A percentile compares a stretch with the other conserved stretches of the same genome.
Evolutionary conservation across 2,113 vertebrate species (phyloP).

Genomic region (Spermophilus dauricus): DNA sequence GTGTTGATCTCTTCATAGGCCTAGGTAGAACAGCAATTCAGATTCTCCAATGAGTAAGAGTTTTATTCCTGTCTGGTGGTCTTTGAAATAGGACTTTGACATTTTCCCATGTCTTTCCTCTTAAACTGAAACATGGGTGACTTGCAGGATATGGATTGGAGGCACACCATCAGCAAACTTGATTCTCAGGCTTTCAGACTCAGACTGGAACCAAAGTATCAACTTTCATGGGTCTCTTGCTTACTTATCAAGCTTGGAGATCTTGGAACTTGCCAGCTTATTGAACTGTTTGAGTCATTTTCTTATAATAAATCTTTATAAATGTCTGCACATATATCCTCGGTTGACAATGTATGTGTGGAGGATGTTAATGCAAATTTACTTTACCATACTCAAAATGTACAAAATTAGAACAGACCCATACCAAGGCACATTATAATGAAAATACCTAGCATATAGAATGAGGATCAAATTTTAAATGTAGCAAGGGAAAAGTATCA

Average conservation of each 20-base stretch:
- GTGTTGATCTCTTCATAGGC: fast-evolving
- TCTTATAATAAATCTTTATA: neutral
- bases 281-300: neutral
- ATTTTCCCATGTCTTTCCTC: neutral
- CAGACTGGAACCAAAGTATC: neutral
- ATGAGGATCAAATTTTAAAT: too few relatives aligned
- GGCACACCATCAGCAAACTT: neutral
- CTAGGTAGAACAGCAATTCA: neutral
- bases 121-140: neutral
- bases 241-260: neutral
- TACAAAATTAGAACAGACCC: too few relatives aligned
- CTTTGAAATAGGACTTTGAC: neutral
- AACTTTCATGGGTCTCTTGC: neutral
- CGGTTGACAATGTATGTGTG: neutral
- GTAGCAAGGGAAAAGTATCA: too few relatives aligned
- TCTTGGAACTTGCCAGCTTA: neutral
- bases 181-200: neutral
- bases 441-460: too few relatives aligned
- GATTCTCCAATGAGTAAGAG: neutral
- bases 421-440: too few relatives aligned
- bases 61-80: neutral
- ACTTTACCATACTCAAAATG: too few relatives aligned
- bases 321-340: neutral
- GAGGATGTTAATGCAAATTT: neutral
- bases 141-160: neutral